Conservation (phyloP, 2,113 vertebrate species). For the Tenebrosternarchus preto region DNA sequence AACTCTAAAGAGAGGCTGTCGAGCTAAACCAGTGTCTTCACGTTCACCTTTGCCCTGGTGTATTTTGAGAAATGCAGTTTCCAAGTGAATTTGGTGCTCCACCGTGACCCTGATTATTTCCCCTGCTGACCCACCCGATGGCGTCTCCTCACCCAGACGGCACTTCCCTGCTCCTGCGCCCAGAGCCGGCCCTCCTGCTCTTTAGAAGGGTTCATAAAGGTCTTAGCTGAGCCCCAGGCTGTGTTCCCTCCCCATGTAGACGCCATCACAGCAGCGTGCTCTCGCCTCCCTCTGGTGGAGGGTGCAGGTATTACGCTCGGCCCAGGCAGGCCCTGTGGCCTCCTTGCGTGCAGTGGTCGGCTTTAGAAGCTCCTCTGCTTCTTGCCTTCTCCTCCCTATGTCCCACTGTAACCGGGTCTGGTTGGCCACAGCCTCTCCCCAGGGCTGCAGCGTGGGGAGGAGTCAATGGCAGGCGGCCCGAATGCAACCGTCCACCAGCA, state of each 20-base stretch:
- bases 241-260: background rate
- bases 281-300: background rate
- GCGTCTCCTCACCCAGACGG: background rate
- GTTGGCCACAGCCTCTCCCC: too few species aligned
- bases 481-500: too few species aligned
- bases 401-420: too few species aligned
- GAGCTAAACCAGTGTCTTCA: background rate
- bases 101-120: background rate
- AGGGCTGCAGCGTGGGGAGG: too few species aligned
- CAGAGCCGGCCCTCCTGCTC: background rate
- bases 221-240: background rate
- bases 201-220: background rate
- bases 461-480: too few species aligned
- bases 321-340: too few species aligned
- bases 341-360: too few species aligned
- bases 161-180: background rate
- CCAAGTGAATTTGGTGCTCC: background rate
- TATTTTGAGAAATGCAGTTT: background rate
- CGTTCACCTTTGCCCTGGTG: background rate
- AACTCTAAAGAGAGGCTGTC: background rate
- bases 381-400: too few species aligned
- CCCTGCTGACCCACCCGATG: background rate
- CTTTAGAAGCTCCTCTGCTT: too few species aligned
- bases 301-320: background rate
- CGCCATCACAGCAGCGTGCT: background rate